Evolutionary conservation across 23 tunicate species (phyloP).

Genomic region (Styela plicata): DNA sequence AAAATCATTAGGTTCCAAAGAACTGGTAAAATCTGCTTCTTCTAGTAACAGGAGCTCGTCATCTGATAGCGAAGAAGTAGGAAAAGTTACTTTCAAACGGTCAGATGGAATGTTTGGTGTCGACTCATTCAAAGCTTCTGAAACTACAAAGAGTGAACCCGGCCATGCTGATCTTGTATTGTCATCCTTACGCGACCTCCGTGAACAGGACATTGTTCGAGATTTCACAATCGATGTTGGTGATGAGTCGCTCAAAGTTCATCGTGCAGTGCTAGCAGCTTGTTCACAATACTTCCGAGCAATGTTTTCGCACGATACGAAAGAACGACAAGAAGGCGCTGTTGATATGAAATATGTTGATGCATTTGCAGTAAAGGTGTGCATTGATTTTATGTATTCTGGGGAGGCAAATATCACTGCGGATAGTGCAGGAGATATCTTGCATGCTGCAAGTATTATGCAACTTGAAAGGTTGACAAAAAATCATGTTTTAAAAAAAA

Average conservation of each 20-base stretch:
- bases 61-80: too few species aligned
- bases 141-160: too few species aligned
- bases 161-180: background rate
- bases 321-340: background rate
- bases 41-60: too few species aligned
- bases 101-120: too few species aligned
- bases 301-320: background rate
- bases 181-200: slow-evolving; percentile 24
- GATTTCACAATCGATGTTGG: slow-evolving; percentile 33
- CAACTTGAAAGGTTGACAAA: background rate
- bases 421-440: background rate
- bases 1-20: too few species aligned
- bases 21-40: too few species aligned
- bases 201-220: slow-evolving; percentile 25
- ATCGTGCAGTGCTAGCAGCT: slow-evolving; percentile 41
- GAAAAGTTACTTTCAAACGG: too few species aligned
- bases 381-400: slow-evolving; percentile 18
- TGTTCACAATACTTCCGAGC: slow-evolving; percentile 35
- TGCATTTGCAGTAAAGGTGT: background rate
- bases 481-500: background rate
- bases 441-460: slow-evolving; percentile 12
- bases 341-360: slow-evolving; percentile 2
- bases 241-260: slow-evolving; percentile 16
- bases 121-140: too few species aligned
- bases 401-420: slow-evolving; percentile 1